These are phyloP conservation scores for Diplodus puntazzo DNA, from an alignment of 2,797 vertebrate species.

Conservation along the genomic window DNA sequence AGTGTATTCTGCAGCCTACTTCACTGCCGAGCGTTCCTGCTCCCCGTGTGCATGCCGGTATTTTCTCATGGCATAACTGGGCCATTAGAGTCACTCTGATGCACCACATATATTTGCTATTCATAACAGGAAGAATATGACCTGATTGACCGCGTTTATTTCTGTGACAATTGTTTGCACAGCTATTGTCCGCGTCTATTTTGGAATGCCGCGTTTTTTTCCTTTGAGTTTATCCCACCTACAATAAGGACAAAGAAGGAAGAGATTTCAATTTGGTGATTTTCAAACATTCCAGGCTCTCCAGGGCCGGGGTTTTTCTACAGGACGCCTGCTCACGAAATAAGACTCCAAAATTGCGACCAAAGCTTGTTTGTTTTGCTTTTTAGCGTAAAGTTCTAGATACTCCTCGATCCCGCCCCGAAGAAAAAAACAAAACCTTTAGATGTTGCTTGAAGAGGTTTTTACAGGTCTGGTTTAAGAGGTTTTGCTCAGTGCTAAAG, in stretches of 20 bases:
- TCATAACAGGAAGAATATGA: constrained; percentile 79
- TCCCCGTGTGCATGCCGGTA: constrained; percentile 25
- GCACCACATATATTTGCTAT: constrained; percentile 77
- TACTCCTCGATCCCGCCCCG: background rate
- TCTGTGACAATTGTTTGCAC: constrained; percentile 78
- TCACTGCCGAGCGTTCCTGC: constrained; percentile 17
- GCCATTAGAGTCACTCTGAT: constrained; percentile 76
- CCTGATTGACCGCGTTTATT: constrained; percentile 66
- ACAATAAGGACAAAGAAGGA: constrained; percentile 56
- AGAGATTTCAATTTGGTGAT: constrained; percentile 41
- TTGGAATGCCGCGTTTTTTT: constrained; percentile 67
- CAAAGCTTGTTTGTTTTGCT: background rate
- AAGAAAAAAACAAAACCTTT: no score
- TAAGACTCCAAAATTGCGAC: background rate
- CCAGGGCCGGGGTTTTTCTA: constrained; percentile 17
- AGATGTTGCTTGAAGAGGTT: no score
- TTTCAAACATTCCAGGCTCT: constrained; percentile 58
- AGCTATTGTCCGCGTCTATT: constrained; percentile 76
- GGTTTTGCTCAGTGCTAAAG: constrained; percentile 5
- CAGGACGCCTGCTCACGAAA: background rate
- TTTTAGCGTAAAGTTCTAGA: background rate
- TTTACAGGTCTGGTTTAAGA: background rate
- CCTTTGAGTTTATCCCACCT: constrained; percentile 67
- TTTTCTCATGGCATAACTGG: constrained; percentile 76
- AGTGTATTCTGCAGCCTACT: constrained; percentile 19